These are phyloP conservation scores for Caracal caracal DNA, from an alignment of 2,113 vertebrate species.

Conservation along the genomic window DNA sequence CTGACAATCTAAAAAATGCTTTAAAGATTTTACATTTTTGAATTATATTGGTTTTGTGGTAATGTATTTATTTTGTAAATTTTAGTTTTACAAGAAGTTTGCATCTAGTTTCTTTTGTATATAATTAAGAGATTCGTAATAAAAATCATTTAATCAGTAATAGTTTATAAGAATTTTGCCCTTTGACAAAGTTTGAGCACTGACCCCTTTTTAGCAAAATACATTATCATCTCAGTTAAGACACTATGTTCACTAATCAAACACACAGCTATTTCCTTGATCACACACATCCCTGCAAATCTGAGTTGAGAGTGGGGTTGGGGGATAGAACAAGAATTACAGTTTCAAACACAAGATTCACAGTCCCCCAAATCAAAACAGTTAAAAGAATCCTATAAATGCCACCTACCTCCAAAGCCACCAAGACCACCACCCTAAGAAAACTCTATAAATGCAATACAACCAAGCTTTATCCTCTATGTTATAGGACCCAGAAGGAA, in stretches of 20 bases:
- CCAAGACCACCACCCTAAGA: not conserved
- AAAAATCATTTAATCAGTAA: not conserved
- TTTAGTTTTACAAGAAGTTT: constrained; percentile 33
- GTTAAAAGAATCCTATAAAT: constrained; percentile 20
- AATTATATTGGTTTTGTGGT: not conserved
- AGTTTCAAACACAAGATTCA: constrained; percentile 12
- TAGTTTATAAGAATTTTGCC: not conserved
- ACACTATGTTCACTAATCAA: not conserved
- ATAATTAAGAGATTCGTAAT: constrained; percentile 5
- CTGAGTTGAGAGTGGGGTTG: not conserved
- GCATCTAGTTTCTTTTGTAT: not conserved
- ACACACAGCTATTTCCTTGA: not conserved
- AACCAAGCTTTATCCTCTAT: not conserved
- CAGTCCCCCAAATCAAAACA: constrained; percentile 31
- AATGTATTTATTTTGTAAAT: not conserved
- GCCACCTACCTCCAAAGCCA: not conserved
- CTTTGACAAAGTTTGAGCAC: not conserved
- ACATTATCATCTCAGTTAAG: not conserved
- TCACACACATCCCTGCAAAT: not conserved
- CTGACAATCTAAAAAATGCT: not conserved
- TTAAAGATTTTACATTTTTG: not conserved
- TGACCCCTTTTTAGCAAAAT: not conserved
- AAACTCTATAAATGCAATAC: constrained; percentile 41
- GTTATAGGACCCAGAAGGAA: not conserved
- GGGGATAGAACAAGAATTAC: not conserved